Evolutionary conservation across 2,113 vertebrate genomes (phyloP).

Genomic region (Thinocorus orbignyianus): DNA sequence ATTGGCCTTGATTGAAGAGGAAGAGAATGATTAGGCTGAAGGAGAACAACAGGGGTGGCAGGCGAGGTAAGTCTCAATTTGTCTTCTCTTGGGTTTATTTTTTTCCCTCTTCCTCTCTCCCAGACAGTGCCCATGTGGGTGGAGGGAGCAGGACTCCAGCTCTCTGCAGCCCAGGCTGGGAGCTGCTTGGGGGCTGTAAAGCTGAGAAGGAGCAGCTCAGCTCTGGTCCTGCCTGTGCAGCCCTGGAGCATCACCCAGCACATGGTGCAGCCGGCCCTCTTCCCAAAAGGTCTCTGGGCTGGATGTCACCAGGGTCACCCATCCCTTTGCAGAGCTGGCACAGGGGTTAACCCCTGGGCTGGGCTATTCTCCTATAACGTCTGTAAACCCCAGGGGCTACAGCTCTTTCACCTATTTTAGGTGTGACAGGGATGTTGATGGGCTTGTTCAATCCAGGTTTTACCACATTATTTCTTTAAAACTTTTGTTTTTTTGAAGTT

Average conservation of each 20-base stretch:
- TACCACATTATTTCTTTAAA: background rate
- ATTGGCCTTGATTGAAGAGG: constrained; percentile 43
- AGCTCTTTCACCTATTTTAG: background rate
- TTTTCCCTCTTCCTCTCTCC: background rate
- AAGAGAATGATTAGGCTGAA: constrained; percentile 54
- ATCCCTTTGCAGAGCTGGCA: background rate
- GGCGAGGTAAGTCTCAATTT: constrained; percentile 16
- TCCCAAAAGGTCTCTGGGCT: background rate
- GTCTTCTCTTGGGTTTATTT: background rate
- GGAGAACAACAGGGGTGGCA: background rate
- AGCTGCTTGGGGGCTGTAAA: background rate
- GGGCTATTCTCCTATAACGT: background rate
- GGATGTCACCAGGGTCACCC: background rate
- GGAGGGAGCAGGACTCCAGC: background rate
- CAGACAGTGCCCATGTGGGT: background rate
- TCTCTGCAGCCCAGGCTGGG: background rate
- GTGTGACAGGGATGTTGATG: background rate
- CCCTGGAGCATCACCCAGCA: background rate
- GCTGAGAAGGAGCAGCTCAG: background rate
- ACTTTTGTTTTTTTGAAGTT: background rate
- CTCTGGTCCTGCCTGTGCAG: background rate
- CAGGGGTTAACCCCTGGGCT: background rate
- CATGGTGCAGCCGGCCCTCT: background rate
- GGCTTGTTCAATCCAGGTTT: background rate
- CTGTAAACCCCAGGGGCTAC: background rate